phyloP scores from a whole-genome alignment of 2,797 vertebrate genomes.

The Sebastes steindachneri region DNA sequence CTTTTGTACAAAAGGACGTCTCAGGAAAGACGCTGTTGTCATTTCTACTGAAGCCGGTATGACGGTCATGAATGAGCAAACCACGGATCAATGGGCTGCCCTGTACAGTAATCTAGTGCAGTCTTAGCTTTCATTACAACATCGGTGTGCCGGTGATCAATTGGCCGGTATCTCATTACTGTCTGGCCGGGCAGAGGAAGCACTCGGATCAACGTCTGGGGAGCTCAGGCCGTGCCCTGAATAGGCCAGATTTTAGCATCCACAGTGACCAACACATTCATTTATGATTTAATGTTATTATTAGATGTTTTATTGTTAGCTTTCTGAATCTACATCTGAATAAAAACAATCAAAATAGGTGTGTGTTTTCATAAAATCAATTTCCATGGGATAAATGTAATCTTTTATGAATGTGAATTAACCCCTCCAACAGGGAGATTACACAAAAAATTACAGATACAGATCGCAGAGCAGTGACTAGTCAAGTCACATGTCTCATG shows the following conservation, averaged over 20 bases:
- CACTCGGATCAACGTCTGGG: constrained; percentile 4
- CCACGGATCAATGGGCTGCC: constrained; percentile 51
- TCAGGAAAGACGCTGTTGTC: background rate
- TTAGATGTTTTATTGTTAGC: background rate
- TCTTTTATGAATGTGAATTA: background rate
- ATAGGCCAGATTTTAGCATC: background rate
- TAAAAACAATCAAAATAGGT: background rate
- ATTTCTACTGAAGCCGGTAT: constrained; percentile 1
- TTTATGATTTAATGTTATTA: background rate
- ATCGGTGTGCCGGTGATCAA: constrained; percentile 43
- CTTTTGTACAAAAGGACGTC: background rate
- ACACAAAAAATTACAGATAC: background rate
- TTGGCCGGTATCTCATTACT: constrained; percentile 60
- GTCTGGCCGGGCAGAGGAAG: constrained; percentile 21
- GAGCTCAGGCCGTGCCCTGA: background rate
- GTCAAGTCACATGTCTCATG: background rate
- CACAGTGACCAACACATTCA: background rate
- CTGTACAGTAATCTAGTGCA: constrained; percentile 44
- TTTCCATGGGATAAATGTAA: background rate
- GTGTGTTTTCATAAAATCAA: background rate
- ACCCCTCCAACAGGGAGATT: background rate
- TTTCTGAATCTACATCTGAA: background rate
- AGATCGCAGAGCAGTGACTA: background rate
- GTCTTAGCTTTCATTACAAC: constrained; percentile 61
- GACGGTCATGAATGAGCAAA: constrained; percentile 46